Percentiles rank a stretch among this genome's conserved stretches.
Conservation (phyloP, 2,113 vertebrate species). For the Cochlearius cochlearius region DNA sequence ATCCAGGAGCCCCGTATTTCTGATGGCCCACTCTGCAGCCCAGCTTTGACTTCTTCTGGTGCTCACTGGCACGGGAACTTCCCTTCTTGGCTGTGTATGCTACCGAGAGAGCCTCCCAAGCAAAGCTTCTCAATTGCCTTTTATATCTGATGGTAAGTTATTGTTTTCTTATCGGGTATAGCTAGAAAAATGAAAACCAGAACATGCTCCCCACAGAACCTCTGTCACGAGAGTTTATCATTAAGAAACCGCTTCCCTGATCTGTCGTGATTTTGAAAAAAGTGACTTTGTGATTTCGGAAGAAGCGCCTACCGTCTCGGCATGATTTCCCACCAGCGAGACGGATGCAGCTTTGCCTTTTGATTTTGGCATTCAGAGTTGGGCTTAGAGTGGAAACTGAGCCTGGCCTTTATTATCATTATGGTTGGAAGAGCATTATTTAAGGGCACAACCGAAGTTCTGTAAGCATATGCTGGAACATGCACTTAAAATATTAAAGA, state of each 20-base stretch:
- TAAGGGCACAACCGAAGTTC: neutral
- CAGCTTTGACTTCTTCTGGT: neutral
- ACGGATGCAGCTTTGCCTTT: neutral
- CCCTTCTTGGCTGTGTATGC: neutral
- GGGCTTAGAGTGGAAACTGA: neutral
- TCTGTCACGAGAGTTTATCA: neutral
- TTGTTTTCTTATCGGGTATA: neutral
- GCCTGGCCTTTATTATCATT: neutral
- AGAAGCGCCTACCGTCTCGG: neutral
- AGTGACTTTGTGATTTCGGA: neutral
- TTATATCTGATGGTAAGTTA: neutral
- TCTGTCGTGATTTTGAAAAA: neutral
- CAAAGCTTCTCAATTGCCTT: neutral
- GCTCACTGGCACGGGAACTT: neutral
- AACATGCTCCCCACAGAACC: neutral
- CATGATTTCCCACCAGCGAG: neutral
- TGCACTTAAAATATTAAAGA: neutral
- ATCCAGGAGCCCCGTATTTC: neutral
- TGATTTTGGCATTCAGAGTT: neutral
- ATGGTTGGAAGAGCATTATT: neutral
- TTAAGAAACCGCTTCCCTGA: neutral
- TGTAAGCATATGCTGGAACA: neutral
- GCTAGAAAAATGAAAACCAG: neutral
- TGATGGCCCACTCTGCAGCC: neutral
- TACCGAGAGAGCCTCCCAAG: rapidly evolving